Evolutionary conservation across 2,113 vertebrate species (phyloP).

Genomic region (Centropristis striata): DNA sequence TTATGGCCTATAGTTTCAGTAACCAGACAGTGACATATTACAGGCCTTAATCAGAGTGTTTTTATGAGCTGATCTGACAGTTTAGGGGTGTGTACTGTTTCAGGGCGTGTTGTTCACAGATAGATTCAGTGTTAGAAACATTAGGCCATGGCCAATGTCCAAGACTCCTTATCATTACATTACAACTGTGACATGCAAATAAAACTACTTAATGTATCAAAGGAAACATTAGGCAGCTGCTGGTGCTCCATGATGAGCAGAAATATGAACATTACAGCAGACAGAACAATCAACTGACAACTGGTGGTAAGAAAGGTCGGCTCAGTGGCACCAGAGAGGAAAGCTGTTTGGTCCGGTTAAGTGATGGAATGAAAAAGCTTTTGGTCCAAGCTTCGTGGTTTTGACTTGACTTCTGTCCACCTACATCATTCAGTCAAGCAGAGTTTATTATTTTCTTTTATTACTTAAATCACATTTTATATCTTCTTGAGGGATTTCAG

Average conservation of each 20-base stretch:
- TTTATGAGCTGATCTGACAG: constrained; percentile 16
- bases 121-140: constrained; percentile 9
- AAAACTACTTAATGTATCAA: neutral
- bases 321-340: neutral
- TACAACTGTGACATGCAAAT: neutral
- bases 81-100: constrained; percentile 3
- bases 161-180: neutral
- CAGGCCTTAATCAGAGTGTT: constrained; percentile 39
- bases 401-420: neutral
- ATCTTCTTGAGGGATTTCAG: neutral
- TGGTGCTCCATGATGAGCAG: neutral
- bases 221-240: neutral
- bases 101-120: constrained; percentile 4
- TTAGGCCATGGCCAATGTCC: neutral
- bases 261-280: neutral
- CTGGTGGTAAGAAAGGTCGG: neutral
- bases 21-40: constrained; percentile 50
- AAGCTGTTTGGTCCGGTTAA: neutral
- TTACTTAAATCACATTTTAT: neutral
- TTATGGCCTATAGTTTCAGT: constrained; percentile 43
- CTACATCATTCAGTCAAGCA: neutral
- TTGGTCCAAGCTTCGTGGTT: too few species aligned
- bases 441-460: neutral
- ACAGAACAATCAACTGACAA: neutral
- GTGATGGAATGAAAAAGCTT: neutral